These are phyloP conservation scores for Drosophila trichaetosa DNA, from an alignment of 2,888 invertebrate species.

Conservation along the genomic window DNA sequence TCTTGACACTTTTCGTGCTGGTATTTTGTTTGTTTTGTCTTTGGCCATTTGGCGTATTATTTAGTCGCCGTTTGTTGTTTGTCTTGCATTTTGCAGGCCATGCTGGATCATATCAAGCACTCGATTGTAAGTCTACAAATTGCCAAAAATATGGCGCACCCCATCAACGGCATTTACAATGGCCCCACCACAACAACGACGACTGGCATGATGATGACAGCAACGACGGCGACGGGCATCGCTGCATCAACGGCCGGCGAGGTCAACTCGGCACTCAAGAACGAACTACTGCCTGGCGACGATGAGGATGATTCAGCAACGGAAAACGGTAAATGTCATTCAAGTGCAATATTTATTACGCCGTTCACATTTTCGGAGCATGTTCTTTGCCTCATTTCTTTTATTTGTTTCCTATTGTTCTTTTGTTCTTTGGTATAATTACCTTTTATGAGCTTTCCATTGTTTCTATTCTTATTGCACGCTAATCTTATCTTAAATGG, in stretches of 20 bases:
- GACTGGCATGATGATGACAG: slow-evolving; percentile 38
- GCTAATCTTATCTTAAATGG: background rate
- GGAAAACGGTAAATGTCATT: slow-evolving; percentile 78
- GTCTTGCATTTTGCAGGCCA: slow-evolving; percentile 87
- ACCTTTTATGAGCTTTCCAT: background rate
- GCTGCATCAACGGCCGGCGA: slow-evolving; percentile 20
- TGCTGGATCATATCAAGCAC: slow-evolving; percentile 99
- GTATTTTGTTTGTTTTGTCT: slow-evolving; percentile 5
- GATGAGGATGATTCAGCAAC: slow-evolving; percentile 82
- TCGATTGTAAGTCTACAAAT: slow-evolving; percentile 99
- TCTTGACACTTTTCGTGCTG: slow-evolving; percentile 34
- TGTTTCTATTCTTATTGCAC: background rate
- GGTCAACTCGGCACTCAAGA: slow-evolving; percentile 50
- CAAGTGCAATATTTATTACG: slow-evolving; percentile 35
- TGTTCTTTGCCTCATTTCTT: slow-evolving; percentile 10
- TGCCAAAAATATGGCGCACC: slow-evolving; percentile 97
- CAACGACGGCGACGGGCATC: slow-evolving; percentile 10
- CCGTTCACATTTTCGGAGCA: slow-evolving; percentile 22
- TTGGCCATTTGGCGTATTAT: slow-evolving; percentile 7
- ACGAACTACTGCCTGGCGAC: slow-evolving; percentile 59
- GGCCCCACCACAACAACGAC: slow-evolving; percentile 85
- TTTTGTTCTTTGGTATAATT: background rate
- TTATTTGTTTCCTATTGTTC: background rate
- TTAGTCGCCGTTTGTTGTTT: background rate
- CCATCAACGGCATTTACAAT: slow-evolving; percentile 94